These are phyloP conservation scores for Leptoteleia sp. DNA, from an alignment of 1,140 invertebrate species.

Conservation along the genomic window DNA sequence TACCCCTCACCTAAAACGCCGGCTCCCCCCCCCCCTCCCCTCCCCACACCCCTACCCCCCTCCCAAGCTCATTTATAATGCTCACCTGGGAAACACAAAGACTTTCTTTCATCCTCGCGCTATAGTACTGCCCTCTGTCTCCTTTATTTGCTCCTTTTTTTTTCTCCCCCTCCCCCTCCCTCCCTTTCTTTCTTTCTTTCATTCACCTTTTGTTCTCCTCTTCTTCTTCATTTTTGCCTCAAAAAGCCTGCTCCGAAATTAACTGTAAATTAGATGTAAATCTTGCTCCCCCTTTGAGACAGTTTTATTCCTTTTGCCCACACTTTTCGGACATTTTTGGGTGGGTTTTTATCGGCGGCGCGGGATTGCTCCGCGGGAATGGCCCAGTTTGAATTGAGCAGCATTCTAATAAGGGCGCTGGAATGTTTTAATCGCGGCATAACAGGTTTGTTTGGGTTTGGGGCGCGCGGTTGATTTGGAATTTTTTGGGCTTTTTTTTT, in stretches of 20 bases:
- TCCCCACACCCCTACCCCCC: slow-evolving; percentile 36
- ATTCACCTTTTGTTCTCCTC: slow-evolving; percentile 37
- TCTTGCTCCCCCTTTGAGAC: slow-evolving; percentile 38
- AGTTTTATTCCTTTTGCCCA: slow-evolving; percentile 36
- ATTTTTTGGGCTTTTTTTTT: slow-evolving; percentile 18
- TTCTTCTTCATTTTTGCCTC: slow-evolving; percentile 50
- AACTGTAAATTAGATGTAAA: slow-evolving; percentile 60
- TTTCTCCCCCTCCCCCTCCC: slow-evolving; percentile 31
- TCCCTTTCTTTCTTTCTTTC: slow-evolving; percentile 49
- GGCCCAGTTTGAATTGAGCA: slow-evolving; percentile 40
- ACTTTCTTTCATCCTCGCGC: slow-evolving; percentile 70
- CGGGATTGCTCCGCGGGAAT: slow-evolving; percentile 30
- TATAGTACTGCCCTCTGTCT: slow-evolving; percentile 61
- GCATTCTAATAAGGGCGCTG: slow-evolving; percentile 40
- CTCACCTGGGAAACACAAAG: slow-evolving; percentile 80
- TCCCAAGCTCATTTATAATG: slow-evolving; percentile 78
- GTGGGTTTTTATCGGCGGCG: slow-evolving; percentile 25
- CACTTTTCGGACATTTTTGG: slow-evolving; percentile 23
- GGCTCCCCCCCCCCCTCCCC: no score
- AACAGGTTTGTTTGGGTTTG: slow-evolving; percentile 51
- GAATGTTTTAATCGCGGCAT: slow-evolving; percentile 48
- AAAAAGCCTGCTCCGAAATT: slow-evolving; percentile 52
- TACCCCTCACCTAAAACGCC: no score
- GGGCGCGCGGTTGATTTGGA: slow-evolving; percentile 33
- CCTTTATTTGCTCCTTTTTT: slow-evolving; percentile 45